Conservation (phyloP, 2,113 vertebrate genomes). For the Apistogramma diplotaenia region DNA sequence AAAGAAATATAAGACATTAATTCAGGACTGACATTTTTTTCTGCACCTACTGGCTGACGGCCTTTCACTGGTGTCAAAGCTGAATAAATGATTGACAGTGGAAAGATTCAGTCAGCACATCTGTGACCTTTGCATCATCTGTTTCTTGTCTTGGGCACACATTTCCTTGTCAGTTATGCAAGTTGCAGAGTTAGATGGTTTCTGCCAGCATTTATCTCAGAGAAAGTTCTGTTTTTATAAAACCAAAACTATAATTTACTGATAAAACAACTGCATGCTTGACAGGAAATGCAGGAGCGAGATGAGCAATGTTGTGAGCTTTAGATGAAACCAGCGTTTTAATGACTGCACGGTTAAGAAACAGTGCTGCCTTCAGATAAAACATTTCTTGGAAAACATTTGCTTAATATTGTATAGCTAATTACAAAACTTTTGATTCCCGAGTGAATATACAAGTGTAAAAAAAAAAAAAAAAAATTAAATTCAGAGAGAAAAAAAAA, state of each 20-base stretch:
- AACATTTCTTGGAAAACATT: slow-evolving; percentile 30
- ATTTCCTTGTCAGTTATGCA: not conserved
- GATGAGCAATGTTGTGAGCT: slow-evolving; percentile 3
- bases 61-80: not conserved
- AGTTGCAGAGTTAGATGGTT: not conserved
- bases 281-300: not conserved
- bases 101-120: not conserved
- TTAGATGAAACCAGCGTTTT: slow-evolving; percentile 37
- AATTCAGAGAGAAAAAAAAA: too few relatives aligned
- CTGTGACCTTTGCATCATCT: not conserved
- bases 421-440: slow-evolving; percentile 64
- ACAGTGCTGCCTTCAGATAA: slow-evolving; percentile 5
- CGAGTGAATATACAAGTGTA: slow-evolving; percentile 28
- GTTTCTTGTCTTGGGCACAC: not conserved
- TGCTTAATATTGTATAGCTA: slow-evolving; percentile 35
- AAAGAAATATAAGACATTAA: not conserved
- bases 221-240: not conserved
- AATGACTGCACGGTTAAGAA: slow-evolving; percentile 21
- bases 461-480: slow-evolving; percentile 24
- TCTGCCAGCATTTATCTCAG: not conserved
- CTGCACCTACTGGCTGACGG: not conserved
- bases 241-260: not conserved
- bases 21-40: not conserved
- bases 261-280: not conserved
- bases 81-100: not conserved